These are phyloP conservation scores for Gryon sp. DNA, from an alignment of 1,140 invertebrate species.

Conservation along the genomic window DNA sequence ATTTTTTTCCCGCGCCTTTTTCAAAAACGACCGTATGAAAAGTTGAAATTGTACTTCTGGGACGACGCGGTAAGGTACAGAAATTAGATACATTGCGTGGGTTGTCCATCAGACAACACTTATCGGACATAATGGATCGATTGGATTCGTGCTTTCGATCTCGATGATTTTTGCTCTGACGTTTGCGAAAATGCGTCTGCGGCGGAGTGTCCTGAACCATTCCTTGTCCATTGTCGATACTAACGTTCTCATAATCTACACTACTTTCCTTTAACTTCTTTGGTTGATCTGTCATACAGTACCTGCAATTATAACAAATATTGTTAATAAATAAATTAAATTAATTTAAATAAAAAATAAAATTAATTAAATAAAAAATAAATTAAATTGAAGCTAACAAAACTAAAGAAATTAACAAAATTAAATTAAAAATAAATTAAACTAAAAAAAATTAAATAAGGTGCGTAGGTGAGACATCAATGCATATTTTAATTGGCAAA, in stretches of 20 bases:
- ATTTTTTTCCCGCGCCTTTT: conserved; percentile 91
- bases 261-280: conserved; percentile 83
- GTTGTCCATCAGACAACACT: conserved; percentile 62
- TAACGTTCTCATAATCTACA: conserved; percentile 84
- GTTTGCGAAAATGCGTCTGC: conserved; percentile 75
- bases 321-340: no score
- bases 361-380: no score
- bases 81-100: conserved; percentile 82
- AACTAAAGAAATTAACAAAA: no score
- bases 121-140: conserved; percentile 68
- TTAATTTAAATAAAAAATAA: background rate
- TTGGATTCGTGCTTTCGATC: conserved; percentile 69
- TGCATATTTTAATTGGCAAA: conserved; percentile 28
- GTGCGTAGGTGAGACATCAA: no score
- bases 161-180: conserved; percentile 66
- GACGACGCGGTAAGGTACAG: conserved; percentile 85
- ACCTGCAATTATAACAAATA: conserved; percentile 66
- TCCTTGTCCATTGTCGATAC: conserved; percentile 79
- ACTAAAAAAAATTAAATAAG: background rate
- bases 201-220: conserved; percentile 75
- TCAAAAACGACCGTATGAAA: conserved; percentile 89
- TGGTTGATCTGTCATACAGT: conserved; percentile 67
- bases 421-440: no score
- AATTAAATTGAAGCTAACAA: no score
- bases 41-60: conserved; percentile 83